Percentiles rank a stretch among this genome's conserved stretches.
Evolutionary conservation across 2,797 vertebrate genomes (phyloP).

Genomic region (Nannoperca obscura): DNA sequence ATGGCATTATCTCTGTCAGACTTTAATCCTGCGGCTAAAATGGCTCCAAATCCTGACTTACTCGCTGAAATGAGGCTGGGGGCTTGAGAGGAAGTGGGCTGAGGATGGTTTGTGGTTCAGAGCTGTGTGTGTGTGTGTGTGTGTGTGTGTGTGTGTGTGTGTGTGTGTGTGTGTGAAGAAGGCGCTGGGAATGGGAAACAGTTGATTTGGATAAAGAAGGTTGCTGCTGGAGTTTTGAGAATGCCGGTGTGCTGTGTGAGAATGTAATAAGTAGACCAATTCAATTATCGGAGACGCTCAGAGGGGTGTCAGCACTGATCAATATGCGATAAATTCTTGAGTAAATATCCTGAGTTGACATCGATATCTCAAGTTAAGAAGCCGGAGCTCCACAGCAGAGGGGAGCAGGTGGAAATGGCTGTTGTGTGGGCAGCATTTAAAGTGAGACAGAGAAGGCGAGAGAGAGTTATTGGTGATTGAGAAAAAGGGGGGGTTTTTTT

Average conservation of each 20-base stretch:
- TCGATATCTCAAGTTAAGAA: constrained; percentile 55
- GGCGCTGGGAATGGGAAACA: constrained; percentile 1
- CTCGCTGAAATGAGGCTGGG: constrained; percentile 63
- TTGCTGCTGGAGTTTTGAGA: background rate
- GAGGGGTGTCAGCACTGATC: constrained; percentile 53
- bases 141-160: background rate
- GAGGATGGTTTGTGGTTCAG: constrained; percentile 4
- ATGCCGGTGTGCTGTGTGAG: constrained; percentile 28
- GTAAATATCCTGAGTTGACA: constrained; percentile 66
- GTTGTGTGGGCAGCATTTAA: constrained; percentile 65
- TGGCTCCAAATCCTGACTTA: constrained; percentile 70
- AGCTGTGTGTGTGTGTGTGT: background rate
- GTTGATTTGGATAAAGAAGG: constrained; percentile 9
- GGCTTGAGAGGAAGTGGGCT: constrained; percentile 35
- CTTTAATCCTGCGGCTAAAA: constrained; percentile 75
- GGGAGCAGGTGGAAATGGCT: constrained; percentile 44
- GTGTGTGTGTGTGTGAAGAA: background rate
- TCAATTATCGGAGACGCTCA: constrained; percentile 51
- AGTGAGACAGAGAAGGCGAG: constrained; percentile 45
- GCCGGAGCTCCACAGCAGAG: constrained; percentile 29
- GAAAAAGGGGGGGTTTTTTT: constrained; percentile 55
- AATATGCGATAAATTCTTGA: constrained; percentile 67
- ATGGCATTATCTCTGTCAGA: constrained; percentile 73
- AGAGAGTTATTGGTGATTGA: constrained; percentile 56
- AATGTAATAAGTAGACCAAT: constrained; percentile 48